Percentiles rank a stretch among this genome's conserved stretches.
Conservation (phyloP, 1,140 invertebrate species). For the Drosophila bipectinata region DNA sequence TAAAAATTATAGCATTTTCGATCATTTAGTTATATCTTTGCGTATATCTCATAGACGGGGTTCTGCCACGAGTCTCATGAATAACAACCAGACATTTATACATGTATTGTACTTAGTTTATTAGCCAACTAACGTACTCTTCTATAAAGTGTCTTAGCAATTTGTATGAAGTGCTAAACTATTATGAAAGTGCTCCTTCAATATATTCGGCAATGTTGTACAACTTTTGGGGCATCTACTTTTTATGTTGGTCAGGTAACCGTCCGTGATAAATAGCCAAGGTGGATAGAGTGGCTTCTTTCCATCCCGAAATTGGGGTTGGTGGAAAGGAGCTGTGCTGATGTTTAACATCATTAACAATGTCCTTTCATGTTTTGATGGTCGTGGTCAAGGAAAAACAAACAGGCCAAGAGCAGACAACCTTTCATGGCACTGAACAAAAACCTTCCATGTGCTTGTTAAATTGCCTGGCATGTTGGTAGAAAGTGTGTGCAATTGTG, state of each 20-base stretch:
- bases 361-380: slow-evolving; percentile 47
- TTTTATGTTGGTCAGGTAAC: slow-evolving; percentile 1
- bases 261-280: neutral
- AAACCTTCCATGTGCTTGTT: slow-evolving; percentile 13
- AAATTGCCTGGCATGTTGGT: slow-evolving; percentile 10
- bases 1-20: no score
- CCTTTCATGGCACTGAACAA: slow-evolving; percentile 19
- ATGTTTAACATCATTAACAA: slow-evolving; percentile 48
- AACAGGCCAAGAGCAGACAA: slow-evolving; percentile 28
- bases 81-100: neutral
- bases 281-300: neutral
- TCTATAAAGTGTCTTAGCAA: slow-evolving; percentile 15
- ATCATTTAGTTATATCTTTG: no score
- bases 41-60: no score
- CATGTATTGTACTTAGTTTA: slow-evolving; percentile 2
- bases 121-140: slow-evolving; percentile 25
- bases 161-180: neutral
- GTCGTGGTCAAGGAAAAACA: slow-evolving; percentile 48
- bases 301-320: slow-evolving; percentile 4
- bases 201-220: neutral
- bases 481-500: slow-evolving; percentile 1
- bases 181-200: neutral
- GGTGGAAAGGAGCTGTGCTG: slow-evolving; percentile 17
- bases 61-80: no score
- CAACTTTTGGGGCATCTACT: slow-evolving; percentile 1